Percentiles rank a stretch among this genome's conserved stretches.
These are phyloP conservation scores for Anas platyrhynchos DNA, from an alignment of 2,113 vertebrate species.

Conservation along the genomic window DNA sequence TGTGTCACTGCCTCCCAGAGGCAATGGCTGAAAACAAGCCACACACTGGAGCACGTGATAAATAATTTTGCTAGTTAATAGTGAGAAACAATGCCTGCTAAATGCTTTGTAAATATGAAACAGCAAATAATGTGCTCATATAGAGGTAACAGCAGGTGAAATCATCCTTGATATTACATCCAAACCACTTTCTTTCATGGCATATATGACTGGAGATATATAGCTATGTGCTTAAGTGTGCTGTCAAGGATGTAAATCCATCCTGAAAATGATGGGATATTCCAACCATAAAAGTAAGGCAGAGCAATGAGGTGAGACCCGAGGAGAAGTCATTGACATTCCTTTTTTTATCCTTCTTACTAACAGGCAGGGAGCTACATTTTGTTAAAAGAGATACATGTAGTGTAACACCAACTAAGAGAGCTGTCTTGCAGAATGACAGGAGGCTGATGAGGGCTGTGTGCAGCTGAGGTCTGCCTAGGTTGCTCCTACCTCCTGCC, in stretches of 20 bases:
- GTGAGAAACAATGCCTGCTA: background rate
- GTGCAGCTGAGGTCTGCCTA: background rate
- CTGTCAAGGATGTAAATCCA: background rate
- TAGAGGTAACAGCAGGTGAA: background rate
- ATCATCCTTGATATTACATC: background rate
- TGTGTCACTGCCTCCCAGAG: rapidly evolving
- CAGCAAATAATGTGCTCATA: background rate
- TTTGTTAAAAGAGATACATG: background rate
- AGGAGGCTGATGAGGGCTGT: background rate
- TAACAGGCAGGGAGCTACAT: background rate
- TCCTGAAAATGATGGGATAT: background rate
- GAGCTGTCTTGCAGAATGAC: background rate
- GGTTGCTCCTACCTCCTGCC: background rate
- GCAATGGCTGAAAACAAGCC: background rate
- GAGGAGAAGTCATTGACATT: background rate
- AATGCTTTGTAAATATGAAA: background rate
- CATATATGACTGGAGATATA: background rate
- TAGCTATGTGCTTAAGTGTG: background rate
- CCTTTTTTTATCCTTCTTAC: background rate
- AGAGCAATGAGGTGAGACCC: background rate
- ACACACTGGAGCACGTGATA: background rate
- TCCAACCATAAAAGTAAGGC: background rate
- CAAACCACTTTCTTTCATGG: background rate
- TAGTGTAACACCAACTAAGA: background rate
- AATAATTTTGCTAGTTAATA: background rate